Conservation (phyloP, 2,888 invertebrate genomes). For the Eurytoma californica region DNA sequence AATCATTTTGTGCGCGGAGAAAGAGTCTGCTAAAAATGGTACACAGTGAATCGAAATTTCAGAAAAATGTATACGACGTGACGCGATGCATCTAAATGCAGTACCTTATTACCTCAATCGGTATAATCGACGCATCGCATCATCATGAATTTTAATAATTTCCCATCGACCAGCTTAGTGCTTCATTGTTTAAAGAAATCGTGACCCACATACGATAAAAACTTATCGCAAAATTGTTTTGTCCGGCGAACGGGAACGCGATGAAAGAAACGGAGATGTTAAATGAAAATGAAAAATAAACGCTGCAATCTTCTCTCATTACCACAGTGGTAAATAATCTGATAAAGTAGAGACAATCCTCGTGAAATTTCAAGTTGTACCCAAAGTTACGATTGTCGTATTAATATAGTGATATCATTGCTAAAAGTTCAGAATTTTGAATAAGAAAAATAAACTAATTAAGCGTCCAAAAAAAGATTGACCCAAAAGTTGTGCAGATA, state of each 20-base stretch:
- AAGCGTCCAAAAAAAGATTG: constrained; percentile 5
- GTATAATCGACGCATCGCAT: constrained; percentile 22
- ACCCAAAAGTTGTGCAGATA: not conserved
- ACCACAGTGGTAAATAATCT: constrained; percentile 1
- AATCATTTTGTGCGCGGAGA: too few species aligned
- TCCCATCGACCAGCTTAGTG: constrained; percentile 9
- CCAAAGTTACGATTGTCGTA: not conserved
- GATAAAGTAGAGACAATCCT: not conserved
- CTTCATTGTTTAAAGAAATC: constrained; percentile 41
- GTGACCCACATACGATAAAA: constrained; percentile 38
- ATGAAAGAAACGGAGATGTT: not conserved
- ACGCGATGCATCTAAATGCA: not conserved
- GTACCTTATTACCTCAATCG: constrained; percentile 5
- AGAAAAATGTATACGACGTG: too few species aligned
- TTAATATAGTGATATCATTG: not conserved
- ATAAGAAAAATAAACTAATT: not conserved
- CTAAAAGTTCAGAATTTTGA: not conserved
- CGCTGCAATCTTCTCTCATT: not conserved
- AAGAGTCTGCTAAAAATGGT: too few species aligned
- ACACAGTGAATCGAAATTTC: too few species aligned
- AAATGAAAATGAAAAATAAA: constrained; percentile 3
- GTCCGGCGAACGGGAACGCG: not conserved
- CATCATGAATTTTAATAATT: constrained; percentile 43
- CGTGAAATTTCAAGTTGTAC: not conserved
- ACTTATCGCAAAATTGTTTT: constrained; percentile 37